A percentile compares a stretch with the other conserved stretches of the same genome.
Conservation (phyloP, 2,888 invertebrate species). For the Cryptophagus acutangulus region DNA sequence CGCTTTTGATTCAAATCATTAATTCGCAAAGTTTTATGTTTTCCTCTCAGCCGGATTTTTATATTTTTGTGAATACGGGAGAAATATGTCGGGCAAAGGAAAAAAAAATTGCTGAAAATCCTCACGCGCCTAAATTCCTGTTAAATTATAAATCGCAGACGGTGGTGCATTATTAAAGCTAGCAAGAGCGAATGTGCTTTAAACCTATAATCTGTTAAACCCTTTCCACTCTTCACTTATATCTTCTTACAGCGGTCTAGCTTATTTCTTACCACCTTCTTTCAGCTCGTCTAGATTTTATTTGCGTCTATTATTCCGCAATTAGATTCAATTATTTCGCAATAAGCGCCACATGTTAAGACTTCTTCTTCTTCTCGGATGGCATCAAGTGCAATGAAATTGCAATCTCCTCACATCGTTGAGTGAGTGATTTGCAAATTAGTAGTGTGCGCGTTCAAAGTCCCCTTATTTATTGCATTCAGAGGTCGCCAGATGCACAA, state of each 20-base stretch:
- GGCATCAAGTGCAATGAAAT: constrained; percentile 8
- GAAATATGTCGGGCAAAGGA: background rate
- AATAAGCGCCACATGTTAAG: background rate
- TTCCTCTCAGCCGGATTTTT: no score
- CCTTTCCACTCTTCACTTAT: background rate
- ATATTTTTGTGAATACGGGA: no score
- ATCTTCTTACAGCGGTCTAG: no score
- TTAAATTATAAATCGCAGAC: background rate
- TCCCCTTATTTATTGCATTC: constrained; percentile 13
- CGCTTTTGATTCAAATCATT: no score
- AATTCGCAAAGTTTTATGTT: no score
- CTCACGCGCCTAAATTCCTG: no score
- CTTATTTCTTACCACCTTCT: no score
- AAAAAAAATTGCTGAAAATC: constrained; percentile 1
- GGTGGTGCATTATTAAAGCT: background rate
- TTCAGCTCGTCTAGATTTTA: no score
- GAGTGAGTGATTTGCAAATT: constrained; percentile 24
- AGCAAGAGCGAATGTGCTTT: background rate
- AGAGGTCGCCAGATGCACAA: constrained; percentile 23
- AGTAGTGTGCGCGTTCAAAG: constrained; percentile 18
- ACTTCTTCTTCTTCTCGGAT: background rate
- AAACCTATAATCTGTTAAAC: constrained; percentile 1
- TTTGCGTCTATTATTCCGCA: background rate
- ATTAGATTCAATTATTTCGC: background rate
- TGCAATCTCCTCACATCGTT: constrained; percentile 18